Percentiles rank a stretch among this genome's conserved stretches.
Conservation (phyloP, 2,797 vertebrate genomes). For the Trachurus trachurus region DNA sequence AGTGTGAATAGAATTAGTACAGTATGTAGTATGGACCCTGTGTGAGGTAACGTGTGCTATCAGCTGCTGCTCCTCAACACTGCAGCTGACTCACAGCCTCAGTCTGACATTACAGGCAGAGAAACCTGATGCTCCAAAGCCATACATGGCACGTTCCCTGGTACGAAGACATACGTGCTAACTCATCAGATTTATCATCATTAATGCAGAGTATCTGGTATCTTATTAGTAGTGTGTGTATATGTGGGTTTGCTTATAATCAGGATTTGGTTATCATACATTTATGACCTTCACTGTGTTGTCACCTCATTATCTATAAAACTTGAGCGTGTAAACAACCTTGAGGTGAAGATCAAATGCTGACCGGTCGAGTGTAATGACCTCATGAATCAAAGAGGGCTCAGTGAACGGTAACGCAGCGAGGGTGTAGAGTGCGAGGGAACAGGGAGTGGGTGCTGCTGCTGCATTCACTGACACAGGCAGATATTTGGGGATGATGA, state of each 20-base stretch:
- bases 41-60: background rate
- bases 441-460: constrained; percentile 41
- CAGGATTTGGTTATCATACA: background rate
- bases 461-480: constrained; percentile 52
- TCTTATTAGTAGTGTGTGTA: background rate
- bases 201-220: background rate
- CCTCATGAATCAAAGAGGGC: constrained; percentile 62
- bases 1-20: background rate
- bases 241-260: background rate
- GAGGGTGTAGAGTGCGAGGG: constrained; percentile 34
- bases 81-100: constrained; percentile 11
- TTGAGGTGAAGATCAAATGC: constrained; percentile 37
- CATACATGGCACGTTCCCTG: background rate
- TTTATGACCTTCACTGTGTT: constrained; percentile 15
- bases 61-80: constrained; percentile 14
- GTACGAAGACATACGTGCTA: background rate
- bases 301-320: constrained; percentile 41
- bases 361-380: constrained; percentile 53
- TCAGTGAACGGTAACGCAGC: background rate
- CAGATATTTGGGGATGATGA: constrained; percentile 74
- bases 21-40: background rate
- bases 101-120: background rate
- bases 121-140: background rate
- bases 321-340: constrained; percentile 22
- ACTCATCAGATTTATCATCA: background rate